These are phyloP conservation scores for Saguinus midas DNA, from an alignment of 2,113 vertebrate genomes.

Conservation along the genomic window DNA sequence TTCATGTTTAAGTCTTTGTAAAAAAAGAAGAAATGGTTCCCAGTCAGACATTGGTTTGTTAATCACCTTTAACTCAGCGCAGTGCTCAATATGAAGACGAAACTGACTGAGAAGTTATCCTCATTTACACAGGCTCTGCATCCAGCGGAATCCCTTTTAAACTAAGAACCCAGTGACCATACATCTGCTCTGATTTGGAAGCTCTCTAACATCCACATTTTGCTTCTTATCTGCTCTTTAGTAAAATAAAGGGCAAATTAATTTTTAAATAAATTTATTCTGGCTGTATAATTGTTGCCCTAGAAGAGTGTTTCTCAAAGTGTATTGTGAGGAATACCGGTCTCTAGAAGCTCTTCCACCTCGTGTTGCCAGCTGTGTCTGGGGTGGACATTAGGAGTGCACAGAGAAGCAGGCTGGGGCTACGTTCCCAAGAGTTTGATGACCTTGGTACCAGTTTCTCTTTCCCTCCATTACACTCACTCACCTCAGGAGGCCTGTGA, in stretches of 20 bases:
- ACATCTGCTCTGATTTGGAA: background rate
- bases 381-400: fast-evolving
- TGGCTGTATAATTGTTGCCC: background rate
- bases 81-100: background rate
- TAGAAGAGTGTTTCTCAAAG: background rate
- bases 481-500: background rate
- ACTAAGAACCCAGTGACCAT: too few relatives aligned
- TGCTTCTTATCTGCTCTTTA: background rate
- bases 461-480: background rate
- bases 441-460: background rate
- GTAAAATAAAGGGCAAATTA: background rate
- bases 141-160: too few relatives aligned
- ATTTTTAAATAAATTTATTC: background rate
- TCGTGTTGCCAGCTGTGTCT: background rate
- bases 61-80: background rate
- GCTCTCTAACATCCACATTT: background rate
- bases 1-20: background rate
- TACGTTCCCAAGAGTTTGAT: background rate
- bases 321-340: background rate
- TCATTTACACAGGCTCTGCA: background rate
- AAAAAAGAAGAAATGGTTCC: background rate
- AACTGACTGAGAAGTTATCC: background rate
- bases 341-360: background rate
- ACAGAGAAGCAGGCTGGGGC: background rate
- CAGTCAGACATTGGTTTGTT: background rate